A percentile compares a stretch with the other conserved stretches of the same genome.
phyloP scores from a whole-genome alignment of 2,113 vertebrate genomes.

The Brachirus orientalis region DNA sequence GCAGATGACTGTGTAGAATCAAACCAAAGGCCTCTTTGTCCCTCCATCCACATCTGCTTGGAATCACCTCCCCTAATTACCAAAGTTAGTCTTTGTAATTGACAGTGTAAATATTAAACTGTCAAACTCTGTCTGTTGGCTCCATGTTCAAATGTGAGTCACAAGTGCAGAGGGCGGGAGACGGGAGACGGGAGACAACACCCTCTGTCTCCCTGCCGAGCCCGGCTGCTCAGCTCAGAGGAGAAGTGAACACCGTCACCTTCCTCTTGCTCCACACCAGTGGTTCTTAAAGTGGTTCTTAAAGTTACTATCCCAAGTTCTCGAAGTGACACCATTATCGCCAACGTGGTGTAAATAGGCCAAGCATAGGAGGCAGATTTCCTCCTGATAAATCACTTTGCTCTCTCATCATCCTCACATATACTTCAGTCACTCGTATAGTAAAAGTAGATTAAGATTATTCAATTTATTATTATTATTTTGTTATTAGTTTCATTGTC shows the following conservation, averaged over 20 bases:
- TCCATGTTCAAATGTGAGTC: slow-evolving; percentile 73
- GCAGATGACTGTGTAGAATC: slow-evolving; percentile 55
- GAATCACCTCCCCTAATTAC: slow-evolving; percentile 76
- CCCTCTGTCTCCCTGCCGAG: slow-evolving; percentile 47
- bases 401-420: no score
- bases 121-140: slow-evolving; percentile 74
- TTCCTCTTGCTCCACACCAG: background rate
- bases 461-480: no score
- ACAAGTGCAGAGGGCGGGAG: slow-evolving; percentile 55
- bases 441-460: no score
- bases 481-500: no score
- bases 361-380: no score
- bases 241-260: slow-evolving; percentile 22
- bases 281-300: no score
- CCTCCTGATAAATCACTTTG: no score
- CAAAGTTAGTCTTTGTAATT: slow-evolving; percentile 71
- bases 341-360: no score
- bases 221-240: slow-evolving; percentile 3
- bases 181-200: slow-evolving; percentile 70
- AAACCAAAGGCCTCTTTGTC: slow-evolving; percentile 80
- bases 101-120: slow-evolving; percentile 80
- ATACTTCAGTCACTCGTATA: no score
- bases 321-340: no score
- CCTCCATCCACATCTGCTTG: slow-evolving; percentile 73
- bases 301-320: slow-evolving; percentile 20